Evolutionary conservation across 35 echinoderm and acorn worm genomes (phyloP).

Genomic region (Stichopus chloronotus): DNA sequence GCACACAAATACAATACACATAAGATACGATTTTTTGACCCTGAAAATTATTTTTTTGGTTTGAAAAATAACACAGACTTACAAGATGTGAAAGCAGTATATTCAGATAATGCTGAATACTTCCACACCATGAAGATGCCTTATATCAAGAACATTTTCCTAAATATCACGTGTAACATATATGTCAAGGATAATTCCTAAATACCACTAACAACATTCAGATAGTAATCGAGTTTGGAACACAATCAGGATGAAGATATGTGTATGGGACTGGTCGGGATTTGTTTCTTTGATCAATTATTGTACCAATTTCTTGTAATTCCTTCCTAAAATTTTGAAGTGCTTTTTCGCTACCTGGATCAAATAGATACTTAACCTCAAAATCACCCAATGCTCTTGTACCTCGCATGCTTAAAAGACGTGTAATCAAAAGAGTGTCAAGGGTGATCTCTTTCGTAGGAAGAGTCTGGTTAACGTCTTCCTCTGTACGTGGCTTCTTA

Average conservation of each 20-base stretch:
- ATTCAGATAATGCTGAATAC: too few relatives aligned
- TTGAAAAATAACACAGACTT: too few relatives aligned
- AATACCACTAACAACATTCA: not conserved
- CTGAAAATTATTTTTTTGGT: too few relatives aligned
- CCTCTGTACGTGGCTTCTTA: conserved; percentile 47
- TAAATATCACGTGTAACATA: too few relatives aligned
- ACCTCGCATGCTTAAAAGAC: conserved; percentile 62
- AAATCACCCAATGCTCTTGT: conserved; percentile 71
- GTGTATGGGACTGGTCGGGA: conserved; percentile 22
- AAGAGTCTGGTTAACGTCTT: conserved; percentile 70
- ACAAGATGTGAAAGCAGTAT: too few relatives aligned
- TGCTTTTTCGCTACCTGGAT: conserved; percentile 52
- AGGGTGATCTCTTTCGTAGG: conserved; percentile 60
- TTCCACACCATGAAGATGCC: too few relatives aligned
- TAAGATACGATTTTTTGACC: too few relatives aligned
- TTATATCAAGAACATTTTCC: too few relatives aligned
- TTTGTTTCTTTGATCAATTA: conserved; percentile 46
- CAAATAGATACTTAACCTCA: conserved; percentile 72
- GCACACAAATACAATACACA: too few relatives aligned
- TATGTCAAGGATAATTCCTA: too few relatives aligned
- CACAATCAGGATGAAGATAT: conserved; percentile 34
- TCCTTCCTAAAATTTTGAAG: conserved; percentile 43
- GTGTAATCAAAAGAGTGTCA: conserved; percentile 51
- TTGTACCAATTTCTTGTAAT: conserved; percentile 10
- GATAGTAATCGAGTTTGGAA: conserved; percentile 58